These are phyloP conservation scores for Fratercula arctica DNA, from an alignment of 2,797 vertebrate genomes.

Conservation along the genomic window DNA sequence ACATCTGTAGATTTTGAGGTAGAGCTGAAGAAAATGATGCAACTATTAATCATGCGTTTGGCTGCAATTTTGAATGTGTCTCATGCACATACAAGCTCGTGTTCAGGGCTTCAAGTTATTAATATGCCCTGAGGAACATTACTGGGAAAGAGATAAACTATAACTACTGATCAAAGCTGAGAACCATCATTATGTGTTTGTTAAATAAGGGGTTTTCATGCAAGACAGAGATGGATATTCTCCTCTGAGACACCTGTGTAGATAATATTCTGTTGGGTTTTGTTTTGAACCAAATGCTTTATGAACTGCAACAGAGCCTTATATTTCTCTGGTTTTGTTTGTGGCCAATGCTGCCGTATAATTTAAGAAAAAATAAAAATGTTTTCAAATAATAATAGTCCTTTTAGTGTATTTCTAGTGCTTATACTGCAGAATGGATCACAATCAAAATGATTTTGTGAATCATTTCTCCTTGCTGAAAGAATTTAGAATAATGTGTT, in stretches of 20 bases:
- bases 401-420: background rate
- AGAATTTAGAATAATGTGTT: background rate
- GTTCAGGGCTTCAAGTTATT: background rate
- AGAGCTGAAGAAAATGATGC: background rate
- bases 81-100: background rate
- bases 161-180: background rate
- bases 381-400: background rate
- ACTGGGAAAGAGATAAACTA: background rate
- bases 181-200: background rate
- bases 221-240: background rate
- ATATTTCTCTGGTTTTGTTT: background rate
- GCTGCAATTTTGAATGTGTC: background rate
- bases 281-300: background rate
- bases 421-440: background rate
- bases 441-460: background rate
- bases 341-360: background rate
- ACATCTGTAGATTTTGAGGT: background rate
- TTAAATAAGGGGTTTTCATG: constrained; percentile 21
- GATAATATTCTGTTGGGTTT: background rate
- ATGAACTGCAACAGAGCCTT: background rate
- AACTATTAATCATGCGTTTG: background rate
- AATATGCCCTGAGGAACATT: background rate
- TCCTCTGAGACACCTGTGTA: background rate
- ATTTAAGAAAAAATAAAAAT: background rate
- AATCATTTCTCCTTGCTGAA: background rate